Conservation (phyloP, 37 sponge, comb jelly and placozoan species). For the Ianthella basta region DNA sequence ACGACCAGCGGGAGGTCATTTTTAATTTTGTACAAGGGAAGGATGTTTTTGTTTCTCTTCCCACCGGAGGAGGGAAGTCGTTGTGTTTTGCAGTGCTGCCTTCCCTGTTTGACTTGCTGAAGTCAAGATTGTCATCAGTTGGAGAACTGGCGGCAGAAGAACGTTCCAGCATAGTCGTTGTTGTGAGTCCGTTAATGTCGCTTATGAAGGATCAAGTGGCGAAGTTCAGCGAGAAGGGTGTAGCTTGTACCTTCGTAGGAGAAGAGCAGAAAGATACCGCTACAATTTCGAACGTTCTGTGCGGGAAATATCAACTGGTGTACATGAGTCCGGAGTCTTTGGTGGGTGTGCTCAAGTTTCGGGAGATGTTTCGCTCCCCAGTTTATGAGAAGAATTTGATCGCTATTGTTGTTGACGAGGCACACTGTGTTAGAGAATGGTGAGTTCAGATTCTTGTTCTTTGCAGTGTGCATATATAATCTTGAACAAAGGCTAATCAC, state of each 20-base stretch:
- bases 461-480: no score
- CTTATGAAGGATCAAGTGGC: slow-evolving; percentile 1
- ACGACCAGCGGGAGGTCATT: neutral
- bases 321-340: slow-evolving; percentile 17
- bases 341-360: neutral
- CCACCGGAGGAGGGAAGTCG: neutral
- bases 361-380: neutral
- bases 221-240: neutral
- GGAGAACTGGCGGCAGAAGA: neutral
- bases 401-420: neutral
- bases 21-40: neutral
- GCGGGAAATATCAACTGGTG: slow-evolving; percentile 6
- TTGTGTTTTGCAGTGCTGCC: neutral
- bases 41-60: neutral
- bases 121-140: neutral
- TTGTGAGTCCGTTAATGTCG: neutral
- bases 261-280: neutral
- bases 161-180: neutral
- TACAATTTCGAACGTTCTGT: neutral
- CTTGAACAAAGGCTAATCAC: no score
- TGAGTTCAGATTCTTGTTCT: neutral
- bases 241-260: slow-evolving; percentile 9
- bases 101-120: neutral
- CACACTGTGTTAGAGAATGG: slow-evolving; percentile 7
- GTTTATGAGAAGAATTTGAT: neutral